Conservation (phyloP, 2,888 invertebrate species). For the Lasioglossum calceatum region DNA sequence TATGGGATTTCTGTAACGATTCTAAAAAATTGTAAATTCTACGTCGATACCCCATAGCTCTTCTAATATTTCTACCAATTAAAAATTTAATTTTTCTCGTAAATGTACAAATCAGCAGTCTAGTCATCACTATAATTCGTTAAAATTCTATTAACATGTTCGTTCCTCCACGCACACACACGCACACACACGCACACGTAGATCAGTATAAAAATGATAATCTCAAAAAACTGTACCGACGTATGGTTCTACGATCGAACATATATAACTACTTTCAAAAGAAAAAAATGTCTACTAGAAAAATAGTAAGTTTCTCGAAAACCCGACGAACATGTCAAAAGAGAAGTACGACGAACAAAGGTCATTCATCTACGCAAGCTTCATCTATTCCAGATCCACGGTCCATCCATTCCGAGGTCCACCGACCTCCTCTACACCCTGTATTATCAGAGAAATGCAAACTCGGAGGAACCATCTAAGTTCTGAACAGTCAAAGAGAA, state of each 20-base stretch:
- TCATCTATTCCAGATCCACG: not conserved
- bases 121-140: not conserved
- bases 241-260: not conserved
- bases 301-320: not conserved
- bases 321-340: not conserved
- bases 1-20: not conserved
- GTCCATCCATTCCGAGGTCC: not conserved
- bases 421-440: constrained; percentile 15
- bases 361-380: not conserved
- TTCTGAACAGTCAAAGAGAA: not conserved
- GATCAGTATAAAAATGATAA: not conserved
- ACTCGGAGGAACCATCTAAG: not conserved
- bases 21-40: not conserved
- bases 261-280: not conserved
- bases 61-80: not conserved
- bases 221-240: not conserved
- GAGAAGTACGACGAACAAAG: not conserved
- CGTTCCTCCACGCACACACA: not conserved
- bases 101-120: not conserved
- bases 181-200: too few species aligned
- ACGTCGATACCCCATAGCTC: not conserved
- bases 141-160: not conserved
- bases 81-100: not conserved
- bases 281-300: not conserved
- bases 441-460: constrained; percentile 4